phyloP scores from a whole-genome alignment of 2,888 invertebrate species.

The Panzeria rudis region DNA sequence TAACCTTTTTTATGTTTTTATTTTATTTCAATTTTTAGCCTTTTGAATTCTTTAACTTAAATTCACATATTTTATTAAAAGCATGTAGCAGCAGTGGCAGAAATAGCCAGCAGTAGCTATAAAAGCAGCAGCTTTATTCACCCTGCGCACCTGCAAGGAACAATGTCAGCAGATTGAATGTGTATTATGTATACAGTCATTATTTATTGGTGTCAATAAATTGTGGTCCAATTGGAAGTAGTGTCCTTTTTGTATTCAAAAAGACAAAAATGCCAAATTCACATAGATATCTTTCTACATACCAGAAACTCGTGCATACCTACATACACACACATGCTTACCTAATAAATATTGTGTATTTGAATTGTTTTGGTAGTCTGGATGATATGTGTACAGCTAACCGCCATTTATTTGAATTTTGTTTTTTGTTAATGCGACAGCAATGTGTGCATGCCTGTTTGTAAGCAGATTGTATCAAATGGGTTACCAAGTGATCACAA shows the following conservation, averaged over 20 bases:
- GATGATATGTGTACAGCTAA: constrained; percentile 60
- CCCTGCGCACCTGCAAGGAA: constrained; percentile 71
- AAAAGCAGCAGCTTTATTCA: constrained; percentile 35
- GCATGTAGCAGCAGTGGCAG: constrained; percentile 53
- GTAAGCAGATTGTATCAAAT: constrained; percentile 33
- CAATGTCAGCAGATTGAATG: constrained; percentile 71
- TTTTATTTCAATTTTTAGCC: constrained; percentile 43
- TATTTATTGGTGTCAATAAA: constrained; percentile 82
- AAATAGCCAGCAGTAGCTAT: constrained; percentile 13
- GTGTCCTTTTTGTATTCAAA: constrained; percentile 52
- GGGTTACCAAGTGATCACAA: constrained; percentile 35
- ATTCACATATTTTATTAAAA: constrained; percentile 70
- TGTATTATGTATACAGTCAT: constrained; percentile 78
- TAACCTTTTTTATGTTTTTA: constrained; percentile 53
- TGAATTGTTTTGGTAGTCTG: constrained; percentile 53
- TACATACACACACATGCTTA: not conserved
- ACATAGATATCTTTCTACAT: too few species aligned
- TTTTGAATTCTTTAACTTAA: constrained; percentile 62
- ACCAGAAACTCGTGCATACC: too few species aligned
- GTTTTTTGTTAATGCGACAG: constrained; percentile 49
- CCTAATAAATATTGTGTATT: constrained; percentile 23
- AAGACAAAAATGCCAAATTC: not conserved
- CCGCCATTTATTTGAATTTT: constrained; percentile 60
- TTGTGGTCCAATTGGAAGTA: constrained; percentile 73
- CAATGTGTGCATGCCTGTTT: constrained; percentile 28